Evolutionary conservation across 2,888 invertebrate genomes (phyloP), one percentile per base, ranked within the genome.

Genomic region (Polydrusus cervinus): DNA sequence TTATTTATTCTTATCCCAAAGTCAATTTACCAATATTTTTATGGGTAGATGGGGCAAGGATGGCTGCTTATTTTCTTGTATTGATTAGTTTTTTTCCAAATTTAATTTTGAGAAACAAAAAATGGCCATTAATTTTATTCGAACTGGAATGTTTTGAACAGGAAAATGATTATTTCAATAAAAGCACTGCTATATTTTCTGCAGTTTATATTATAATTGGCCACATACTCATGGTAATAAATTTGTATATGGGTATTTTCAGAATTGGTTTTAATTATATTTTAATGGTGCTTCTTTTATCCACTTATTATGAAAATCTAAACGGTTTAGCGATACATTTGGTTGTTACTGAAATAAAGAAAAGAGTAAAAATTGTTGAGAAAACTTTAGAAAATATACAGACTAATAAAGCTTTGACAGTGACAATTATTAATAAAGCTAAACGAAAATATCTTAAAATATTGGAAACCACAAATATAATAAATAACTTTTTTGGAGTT

Each of bases 401-500:
- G 7, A 25, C 18, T 3, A 34, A 30, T 13, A 57, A 40, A 25
- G 8, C n/a, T 18, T 2, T 20, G 18, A 20, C 49, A 0, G 16
- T 61, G 10, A 11, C 11, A 1, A 7, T 16, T 7, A 60, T 67
- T 6, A 68, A 73, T 62, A 18, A 30, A 1, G 13, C 47, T 10
- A 73, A 73, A 43, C 47, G 73, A 38, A 38, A 61, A 20, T 73
- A 73, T 62, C 13, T 73, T 0, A 16, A 30, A 11, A 10, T 53
- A 20, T 6, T 49, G 18, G 25, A 62, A n/a, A 61, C 38, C 20
- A 53, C 11, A 20, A 14, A 25, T 11, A 1, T 53, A 18, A 30
- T 73, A 11, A 73, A 68, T 38, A 30, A 68, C 10, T 68, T 51
- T 53, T 73, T 62, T 43, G 73, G 73, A 30, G 7, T 62, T 10